A percentile compares a stretch with the other conserved stretches of the same genome.
Evolutionary conservation across 2,113 vertebrate genomes (phyloP).

Genomic region (Sorex araneus): DNA sequence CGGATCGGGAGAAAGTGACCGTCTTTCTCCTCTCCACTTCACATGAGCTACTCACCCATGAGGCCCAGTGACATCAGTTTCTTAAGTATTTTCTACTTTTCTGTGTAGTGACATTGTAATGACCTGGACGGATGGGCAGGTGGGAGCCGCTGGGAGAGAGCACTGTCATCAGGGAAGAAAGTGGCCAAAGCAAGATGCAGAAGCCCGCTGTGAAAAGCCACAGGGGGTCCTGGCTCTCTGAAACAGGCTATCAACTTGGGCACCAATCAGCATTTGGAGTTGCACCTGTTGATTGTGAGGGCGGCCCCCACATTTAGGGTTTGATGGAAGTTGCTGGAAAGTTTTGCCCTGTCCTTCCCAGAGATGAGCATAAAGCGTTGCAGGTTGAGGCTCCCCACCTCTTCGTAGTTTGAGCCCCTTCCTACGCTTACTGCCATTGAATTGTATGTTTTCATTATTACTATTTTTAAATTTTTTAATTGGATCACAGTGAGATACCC

Average conservation of each 20-base stretch:
- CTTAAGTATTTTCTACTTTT: conserved; percentile 24
- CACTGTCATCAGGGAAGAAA: not conserved
- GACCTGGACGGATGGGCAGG: not conserved
- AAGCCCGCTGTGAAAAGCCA: not conserved
- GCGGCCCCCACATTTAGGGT: not conserved
- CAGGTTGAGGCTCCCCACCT: not conserved
- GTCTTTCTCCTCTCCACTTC: no score
- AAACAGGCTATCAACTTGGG: not conserved
- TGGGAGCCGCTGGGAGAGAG: not conserved
- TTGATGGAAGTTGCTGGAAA: not conserved
- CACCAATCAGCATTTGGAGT: not conserved
- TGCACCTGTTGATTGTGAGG: not conserved
- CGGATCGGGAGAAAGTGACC: no score
- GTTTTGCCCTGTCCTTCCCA: not conserved
- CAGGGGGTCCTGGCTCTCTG: not conserved
- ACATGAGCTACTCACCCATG: no score
- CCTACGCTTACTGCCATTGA: no score
- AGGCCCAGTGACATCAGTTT: no score
- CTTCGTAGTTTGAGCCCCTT: no score
- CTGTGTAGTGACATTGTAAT: not conserved
- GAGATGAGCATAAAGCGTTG: not conserved
- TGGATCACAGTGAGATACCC: no score
- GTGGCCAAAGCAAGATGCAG: not conserved
- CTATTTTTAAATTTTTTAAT: no score
- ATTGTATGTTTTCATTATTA: no score